Percentiles rank a stretch among this genome's conserved stretches.
Evolutionary conservation across 1,140 invertebrate genomes (phyloP).

Genomic region (Drosophila murphyi): DNA sequence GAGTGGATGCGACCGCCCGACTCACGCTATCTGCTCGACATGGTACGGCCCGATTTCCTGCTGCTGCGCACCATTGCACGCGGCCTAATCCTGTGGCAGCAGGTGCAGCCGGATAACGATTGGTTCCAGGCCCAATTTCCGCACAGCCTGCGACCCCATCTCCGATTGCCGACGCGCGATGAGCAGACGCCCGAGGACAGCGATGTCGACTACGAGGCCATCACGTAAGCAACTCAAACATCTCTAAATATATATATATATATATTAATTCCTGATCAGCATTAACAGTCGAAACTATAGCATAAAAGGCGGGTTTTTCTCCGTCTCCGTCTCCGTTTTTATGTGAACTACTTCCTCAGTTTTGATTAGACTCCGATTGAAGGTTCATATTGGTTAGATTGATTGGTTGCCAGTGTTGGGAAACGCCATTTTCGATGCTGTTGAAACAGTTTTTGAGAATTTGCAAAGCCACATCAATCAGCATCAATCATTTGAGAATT

Average conservation of each 20-base stretch:
- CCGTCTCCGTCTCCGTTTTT: conserved; percentile 32
- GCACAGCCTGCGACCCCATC: conserved; percentile 51
- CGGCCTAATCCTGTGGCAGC: conserved; percentile 89
- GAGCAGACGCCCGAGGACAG: conserved; percentile 62
- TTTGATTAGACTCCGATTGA: too few species aligned
- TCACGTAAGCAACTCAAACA: conserved; percentile 89
- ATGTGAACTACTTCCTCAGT: too few species aligned
- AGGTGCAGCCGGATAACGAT: conserved; percentile 90
- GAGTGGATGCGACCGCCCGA: conserved; percentile 96
- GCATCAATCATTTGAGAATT: too few species aligned
- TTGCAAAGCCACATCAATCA: too few species aligned
- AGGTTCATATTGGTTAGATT: too few species aligned
- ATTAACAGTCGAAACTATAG: too few species aligned
- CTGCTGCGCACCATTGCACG: conserved; percentile 92
- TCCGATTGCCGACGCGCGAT: conserved; percentile 43
- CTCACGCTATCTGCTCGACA: conserved; percentile 95
- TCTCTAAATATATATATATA: too few species aligned
- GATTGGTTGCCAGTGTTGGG: too few species aligned
- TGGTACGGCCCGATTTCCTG: conserved; percentile 96
- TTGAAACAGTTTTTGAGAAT: too few species aligned
- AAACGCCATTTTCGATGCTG: too few species aligned
- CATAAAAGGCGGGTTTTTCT: background rate
- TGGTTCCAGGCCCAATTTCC: conserved; percentile 91
- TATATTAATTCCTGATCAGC: too few species aligned
- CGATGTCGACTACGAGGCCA: conserved; percentile 96